Conservation (phyloP, 2,797 vertebrate genomes). For the Esox masquinongy region DNA sequence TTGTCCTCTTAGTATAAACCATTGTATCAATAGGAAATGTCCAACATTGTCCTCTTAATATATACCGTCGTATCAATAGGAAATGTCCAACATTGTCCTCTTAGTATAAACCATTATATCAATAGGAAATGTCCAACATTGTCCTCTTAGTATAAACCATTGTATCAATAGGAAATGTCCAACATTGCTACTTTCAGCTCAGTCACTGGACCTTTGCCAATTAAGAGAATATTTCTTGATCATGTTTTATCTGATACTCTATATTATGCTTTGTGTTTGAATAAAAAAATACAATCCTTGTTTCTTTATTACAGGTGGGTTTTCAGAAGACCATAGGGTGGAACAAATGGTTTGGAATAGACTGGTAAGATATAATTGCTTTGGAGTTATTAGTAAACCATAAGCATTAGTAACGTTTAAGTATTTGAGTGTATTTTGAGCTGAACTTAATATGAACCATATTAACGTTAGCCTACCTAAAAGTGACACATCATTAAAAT, state of each 20-base stretch:
- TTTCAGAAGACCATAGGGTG: conserved; percentile 31
- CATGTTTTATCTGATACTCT: neutral
- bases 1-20: too few relatives aligned
- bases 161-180: neutral
- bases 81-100: too few relatives aligned
- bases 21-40: too few relatives aligned
- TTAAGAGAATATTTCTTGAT: neutral
- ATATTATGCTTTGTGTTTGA: neutral
- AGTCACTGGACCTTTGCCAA: neutral
- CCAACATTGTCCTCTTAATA: too few relatives aligned
- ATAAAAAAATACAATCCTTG: neutral
- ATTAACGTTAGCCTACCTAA: neutral
- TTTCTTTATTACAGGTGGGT: conserved; percentile 41
- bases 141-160: conserved; percentile 11
- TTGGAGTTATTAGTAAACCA: neutral
- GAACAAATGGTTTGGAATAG: conserved; percentile 36
- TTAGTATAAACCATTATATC: too few relatives aligned
- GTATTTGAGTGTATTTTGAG: neutral
- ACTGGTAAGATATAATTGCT: conserved; percentile 42
- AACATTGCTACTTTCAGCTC: too few relatives aligned
- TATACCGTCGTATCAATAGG: too few relatives aligned
- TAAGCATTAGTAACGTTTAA: neutral
- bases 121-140: neutral
- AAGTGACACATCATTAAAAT: neutral
- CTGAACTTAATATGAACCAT: neutral